Percentiles rank a stretch among this genome's conserved stretches.
phyloP scores from a whole-genome alignment of 2,797 vertebrate genomes.

The Scleropages formosus region DNA sequence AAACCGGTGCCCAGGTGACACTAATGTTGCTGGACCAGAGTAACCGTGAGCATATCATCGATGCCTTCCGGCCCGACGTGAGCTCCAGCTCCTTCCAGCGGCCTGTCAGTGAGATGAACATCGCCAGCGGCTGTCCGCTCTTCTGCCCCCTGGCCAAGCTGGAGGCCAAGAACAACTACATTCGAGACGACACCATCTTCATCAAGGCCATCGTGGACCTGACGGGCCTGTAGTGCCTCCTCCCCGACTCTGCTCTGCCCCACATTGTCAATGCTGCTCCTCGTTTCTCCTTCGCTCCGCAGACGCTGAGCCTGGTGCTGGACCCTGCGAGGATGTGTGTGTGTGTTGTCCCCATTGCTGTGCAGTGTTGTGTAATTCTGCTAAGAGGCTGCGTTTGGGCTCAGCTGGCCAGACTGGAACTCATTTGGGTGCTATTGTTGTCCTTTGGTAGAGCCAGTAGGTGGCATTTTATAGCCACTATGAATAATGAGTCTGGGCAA shows the following conservation, averaged over 20 bases:
- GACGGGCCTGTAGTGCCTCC: slow-evolving; percentile 77
- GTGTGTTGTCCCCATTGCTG: neutral
- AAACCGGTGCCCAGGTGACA: slow-evolving; percentile 75
- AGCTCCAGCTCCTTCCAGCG: slow-evolving; percentile 93
- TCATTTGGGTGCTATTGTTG: slow-evolving; percentile 31
- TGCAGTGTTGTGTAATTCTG: slow-evolving; percentile 6
- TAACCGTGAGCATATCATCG: slow-evolving; percentile 92
- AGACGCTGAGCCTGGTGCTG: too few species aligned
- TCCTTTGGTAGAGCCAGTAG: slow-evolving; percentile 35
- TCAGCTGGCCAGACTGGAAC: neutral
- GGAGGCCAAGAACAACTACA: slow-evolving; percentile 89
- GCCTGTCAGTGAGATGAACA: slow-evolving; percentile 92
- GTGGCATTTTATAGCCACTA: slow-evolving; percentile 25
- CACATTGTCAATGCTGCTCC: too few species aligned
- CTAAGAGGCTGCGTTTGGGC: neutral
- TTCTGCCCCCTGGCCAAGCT: slow-evolving; percentile 91
- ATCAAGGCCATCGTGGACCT: slow-evolving; percentile 97
- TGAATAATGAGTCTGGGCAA: neutral
- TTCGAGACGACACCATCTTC: slow-evolving; percentile 92
- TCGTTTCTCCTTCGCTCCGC: too few species aligned
- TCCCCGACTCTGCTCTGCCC: too few species aligned
- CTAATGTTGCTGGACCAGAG: slow-evolving; percentile 96
- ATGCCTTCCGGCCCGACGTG: slow-evolving; percentile 92
- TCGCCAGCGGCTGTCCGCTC: slow-evolving; percentile 93
- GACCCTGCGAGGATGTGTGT: too few species aligned